Base-by-base conservation (phyloP, 1,140 invertebrate species). In the Trissolcus basalis region DNA sequence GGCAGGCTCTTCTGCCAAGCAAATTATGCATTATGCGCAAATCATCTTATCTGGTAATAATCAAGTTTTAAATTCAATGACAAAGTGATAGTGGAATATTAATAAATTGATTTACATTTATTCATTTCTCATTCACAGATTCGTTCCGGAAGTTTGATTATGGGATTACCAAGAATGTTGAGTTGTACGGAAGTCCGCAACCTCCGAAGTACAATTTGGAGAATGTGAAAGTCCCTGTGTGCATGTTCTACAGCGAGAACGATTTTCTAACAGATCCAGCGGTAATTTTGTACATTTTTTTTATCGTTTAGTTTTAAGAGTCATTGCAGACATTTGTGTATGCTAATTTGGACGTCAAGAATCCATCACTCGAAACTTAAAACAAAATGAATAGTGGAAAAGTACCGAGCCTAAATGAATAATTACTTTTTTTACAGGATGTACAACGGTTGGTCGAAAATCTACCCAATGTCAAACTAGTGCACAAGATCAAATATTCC, bases 181-280 rank as follows among this genome's bases (percentile, higher is more conserved):
- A 83, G 54, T 15, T 88, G 0, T 91, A 91, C 65, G 89, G 89
- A 8, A 86, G 73, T 19, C 69, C 81, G 0, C 67, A 85, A 16
- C 89, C 91, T 41, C 89, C 90, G 0, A 78, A 82, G 13, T 91
- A 89, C 50, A 89, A 90, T 74, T 79, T 92, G 2, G 88, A 84
- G 48, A 87, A 85, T 53, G 85, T 90, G 1, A 87, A 85, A 35
- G 79, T 86, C 11, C 90, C 91, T n/a, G 78, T 94, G 3, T 91
- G 91, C 12, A 82, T 96, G 6, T 93, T 93, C 81, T 94, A 93
- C 78, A 92, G 92, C 2, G 90, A 91, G 27, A 93, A 93, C 69
- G 95, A 96, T 82, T 92, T 91, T 77, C 83, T 96, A 0, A 92
- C 90, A 1, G 89, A 91, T 53, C 87, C 90, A 9, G 80, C 79